Percentiles rank a stretch among this genome's conserved stretches.
These are phyloP conservation scores for Theocolax elegans DNA, from an alignment of 1,140 invertebrate genomes.

Conservation along the genomic window DNA sequence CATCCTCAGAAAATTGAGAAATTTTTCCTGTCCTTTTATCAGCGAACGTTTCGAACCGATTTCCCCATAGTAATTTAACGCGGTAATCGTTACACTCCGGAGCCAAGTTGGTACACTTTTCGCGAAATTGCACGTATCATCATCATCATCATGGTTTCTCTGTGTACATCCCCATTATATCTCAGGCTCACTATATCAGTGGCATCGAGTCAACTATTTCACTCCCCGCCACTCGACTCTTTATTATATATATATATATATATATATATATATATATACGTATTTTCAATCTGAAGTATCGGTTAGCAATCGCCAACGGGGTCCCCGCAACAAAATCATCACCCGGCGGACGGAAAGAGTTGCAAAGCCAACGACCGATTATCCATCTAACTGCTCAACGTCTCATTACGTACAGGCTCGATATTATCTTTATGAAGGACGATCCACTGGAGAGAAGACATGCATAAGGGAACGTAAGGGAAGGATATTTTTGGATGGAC, in stretches of 20 bases:
- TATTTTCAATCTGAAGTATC: conserved; percentile 29
- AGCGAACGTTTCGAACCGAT: not conserved
- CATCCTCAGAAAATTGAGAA: conserved; percentile 33
- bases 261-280: not conserved
- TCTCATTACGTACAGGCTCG: conserved; percentile 49
- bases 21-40: conserved; percentile 1
- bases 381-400: conserved; percentile 40
- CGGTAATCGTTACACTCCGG: conserved; percentile 23
- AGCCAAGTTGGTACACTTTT: too few species aligned
- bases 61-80: not conserved
- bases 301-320: conserved; percentile 21
- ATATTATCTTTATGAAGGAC: conserved; percentile 54
- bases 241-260: not conserved
- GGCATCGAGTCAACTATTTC: conserved; percentile 30
- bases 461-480: too few species aligned
- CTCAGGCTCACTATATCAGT: conserved; percentile 27
- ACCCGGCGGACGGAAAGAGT: not conserved
- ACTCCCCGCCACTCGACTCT: not conserved
- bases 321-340: conserved; percentile 1
- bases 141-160: too few species aligned
- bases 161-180: conserved; percentile 28
- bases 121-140: conserved; percentile 13
- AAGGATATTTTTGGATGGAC: too few species aligned
- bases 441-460: not conserved
- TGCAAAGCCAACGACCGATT: conserved; percentile 28